phyloP scores from a whole-genome alignment of 2,888 invertebrate species.

The Cheilosia vulpina region DNA sequence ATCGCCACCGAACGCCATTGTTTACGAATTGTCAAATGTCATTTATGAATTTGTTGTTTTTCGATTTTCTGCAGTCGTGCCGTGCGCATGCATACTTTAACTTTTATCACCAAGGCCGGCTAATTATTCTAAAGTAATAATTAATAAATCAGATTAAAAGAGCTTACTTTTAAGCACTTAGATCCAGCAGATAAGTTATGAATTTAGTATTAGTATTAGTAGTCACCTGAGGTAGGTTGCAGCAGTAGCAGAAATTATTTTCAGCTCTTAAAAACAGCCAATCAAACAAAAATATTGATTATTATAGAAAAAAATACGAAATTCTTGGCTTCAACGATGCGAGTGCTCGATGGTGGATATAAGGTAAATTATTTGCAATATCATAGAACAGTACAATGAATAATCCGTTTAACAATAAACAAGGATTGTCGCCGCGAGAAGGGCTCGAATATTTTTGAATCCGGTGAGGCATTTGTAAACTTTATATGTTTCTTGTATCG shows the following conservation, averaged over 20 bases:
- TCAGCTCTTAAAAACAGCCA: neutral
- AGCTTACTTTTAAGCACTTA: neutral
- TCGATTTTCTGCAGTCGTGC: slow-evolving; percentile 37
- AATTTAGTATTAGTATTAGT: neutral
- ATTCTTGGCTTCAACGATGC: slow-evolving; percentile 46
- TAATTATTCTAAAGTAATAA: neutral
- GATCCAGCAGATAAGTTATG: slow-evolving; percentile 13
- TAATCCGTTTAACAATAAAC: slow-evolving; percentile 15
- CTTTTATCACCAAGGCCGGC: slow-evolving; percentile 12
- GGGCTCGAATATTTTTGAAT: slow-evolving; percentile 67
- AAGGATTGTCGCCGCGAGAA: slow-evolving; percentile 75
- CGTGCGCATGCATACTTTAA: neutral
- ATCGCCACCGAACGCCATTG: neutral
- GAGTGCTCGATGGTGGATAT: slow-evolving; percentile 65
- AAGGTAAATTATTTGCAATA: slow-evolving; percentile 56
- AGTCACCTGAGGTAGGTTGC: slow-evolving; percentile 24
- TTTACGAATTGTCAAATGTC: slow-evolving; percentile 2
- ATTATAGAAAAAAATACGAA: slow-evolving; percentile 20
- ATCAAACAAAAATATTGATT: slow-evolving; percentile 60
- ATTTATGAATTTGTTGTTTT: slow-evolving; percentile 10
- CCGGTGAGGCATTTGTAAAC: slow-evolving; percentile 45
- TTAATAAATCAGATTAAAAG: neutral
- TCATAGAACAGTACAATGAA: neutral
- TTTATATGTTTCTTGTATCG: slow-evolving; percentile 19
- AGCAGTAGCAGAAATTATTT: slow-evolving; percentile 1